A percentile compares a stretch with the other conserved stretches of the same genome.
phyloP scores from a whole-genome alignment of 2,888 invertebrate genomes.

The Steromphala cineraria region DNA sequence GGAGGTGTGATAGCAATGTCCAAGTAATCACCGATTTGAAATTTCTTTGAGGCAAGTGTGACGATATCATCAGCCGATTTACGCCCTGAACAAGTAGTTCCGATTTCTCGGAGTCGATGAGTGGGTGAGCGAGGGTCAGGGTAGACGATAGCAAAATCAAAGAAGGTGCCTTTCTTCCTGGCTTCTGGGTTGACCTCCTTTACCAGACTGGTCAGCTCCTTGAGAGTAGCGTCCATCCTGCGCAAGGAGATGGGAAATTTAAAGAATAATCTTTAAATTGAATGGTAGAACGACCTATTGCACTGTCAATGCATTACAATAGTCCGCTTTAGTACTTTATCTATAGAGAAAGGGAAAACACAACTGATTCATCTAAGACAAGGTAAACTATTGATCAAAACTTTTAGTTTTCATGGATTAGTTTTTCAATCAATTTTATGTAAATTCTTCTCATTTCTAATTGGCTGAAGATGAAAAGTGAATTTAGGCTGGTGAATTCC shows the following conservation, averaged over 20 bases:
- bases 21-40: slow-evolving; percentile 96
- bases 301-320: no score
- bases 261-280: no score
- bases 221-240: slow-evolving; percentile 90
- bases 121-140: slow-evolving; percentile 75
- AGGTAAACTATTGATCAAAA: no score
- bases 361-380: no score
- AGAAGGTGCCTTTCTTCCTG: slow-evolving; percentile 94
- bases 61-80: slow-evolving; percentile 96
- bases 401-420: no score
- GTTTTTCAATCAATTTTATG: no score
- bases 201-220: slow-evolving; percentile 96
- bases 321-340: no score
- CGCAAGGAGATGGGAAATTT: neutral
- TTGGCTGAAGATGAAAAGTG: no score
- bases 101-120: slow-evolving; percentile 91
- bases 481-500: no score
- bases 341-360: no score
- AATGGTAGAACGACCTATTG: no score
- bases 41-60: slow-evolving; percentile 84
- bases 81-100: slow-evolving; percentile 91
- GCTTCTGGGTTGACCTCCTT: slow-evolving; percentile 99
- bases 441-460: no score
- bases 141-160: slow-evolving; percentile 91
- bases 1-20: slow-evolving; percentile 89